A percentile compares a stretch with the other conserved stretches of the same genome.
Evolutionary conservation across 1,140 invertebrate species (phyloP).

Genomic region (Thereuonema tuberculata): DNA sequence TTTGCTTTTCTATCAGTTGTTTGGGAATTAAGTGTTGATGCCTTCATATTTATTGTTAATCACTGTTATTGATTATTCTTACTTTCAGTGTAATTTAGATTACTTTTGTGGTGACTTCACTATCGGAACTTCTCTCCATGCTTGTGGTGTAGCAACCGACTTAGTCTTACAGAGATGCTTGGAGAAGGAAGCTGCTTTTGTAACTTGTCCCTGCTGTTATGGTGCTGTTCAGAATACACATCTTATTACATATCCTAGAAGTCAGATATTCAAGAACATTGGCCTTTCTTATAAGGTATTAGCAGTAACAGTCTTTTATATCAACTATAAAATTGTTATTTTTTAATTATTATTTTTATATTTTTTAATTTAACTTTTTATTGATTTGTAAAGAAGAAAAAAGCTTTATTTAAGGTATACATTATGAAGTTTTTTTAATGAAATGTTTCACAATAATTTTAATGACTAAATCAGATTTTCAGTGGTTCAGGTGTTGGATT

Average conservation of each 20-base stretch:
- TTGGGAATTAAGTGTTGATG: too few relatives aligned
- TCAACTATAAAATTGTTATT: too few relatives aligned
- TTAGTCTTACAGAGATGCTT: constrained; percentile 76
- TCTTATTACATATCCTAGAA: constrained; percentile 48
- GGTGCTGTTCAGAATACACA: constrained; percentile 63
- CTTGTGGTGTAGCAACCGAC: constrained; percentile 88
- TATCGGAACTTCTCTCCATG: constrained; percentile 76
- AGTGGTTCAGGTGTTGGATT: too few relatives aligned
- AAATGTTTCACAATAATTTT: too few relatives aligned
- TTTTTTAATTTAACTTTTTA: too few relatives aligned
- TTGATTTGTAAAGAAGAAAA: constrained; percentile 6
- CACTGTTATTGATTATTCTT: constrained; percentile 13
- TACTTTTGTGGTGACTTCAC: constrained; percentile 44
- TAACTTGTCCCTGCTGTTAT: constrained; percentile 89
- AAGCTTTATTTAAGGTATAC: too few relatives aligned
- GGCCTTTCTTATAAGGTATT: background rate
- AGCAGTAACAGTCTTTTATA: too few relatives aligned
- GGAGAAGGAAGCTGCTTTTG: constrained; percentile 57
- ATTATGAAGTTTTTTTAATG: too few relatives aligned
- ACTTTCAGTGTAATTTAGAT: constrained; percentile 33
- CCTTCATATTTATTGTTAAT: too few relatives aligned
- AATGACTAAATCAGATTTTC: too few relatives aligned
- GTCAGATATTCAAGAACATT: constrained; percentile 37
- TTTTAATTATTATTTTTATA: too few relatives aligned
- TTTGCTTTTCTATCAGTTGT: too few relatives aligned